A percentile compares a stretch with the other conserved stretches of the same genome.
phyloP scores from a whole-genome alignment of 1,140 invertebrate species.

The Mamestra configurata region DNA sequence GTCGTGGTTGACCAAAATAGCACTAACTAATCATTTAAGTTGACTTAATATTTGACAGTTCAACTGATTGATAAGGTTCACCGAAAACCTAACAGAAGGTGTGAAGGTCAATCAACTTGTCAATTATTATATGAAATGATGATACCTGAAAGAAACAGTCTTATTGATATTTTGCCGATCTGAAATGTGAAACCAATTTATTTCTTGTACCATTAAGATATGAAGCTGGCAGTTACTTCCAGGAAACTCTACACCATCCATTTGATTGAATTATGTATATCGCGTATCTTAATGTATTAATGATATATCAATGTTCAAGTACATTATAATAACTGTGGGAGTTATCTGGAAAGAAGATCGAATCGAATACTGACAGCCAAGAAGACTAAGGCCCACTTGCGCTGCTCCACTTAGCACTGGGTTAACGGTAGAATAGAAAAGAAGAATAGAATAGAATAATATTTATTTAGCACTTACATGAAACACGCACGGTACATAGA shows the following conservation, averaged over 20 bases:
- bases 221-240: conserved; percentile 2
- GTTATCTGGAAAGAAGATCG: too few relatives aligned
- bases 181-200: conserved; percentile 21
- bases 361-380: too few relatives aligned
- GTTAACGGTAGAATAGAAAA: too few relatives aligned
- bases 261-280: conserved; percentile 19
- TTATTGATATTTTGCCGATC: background rate
- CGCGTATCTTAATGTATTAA: too few relatives aligned
- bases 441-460: too few relatives aligned
- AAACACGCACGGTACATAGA: too few relatives aligned
- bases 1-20: background rate
- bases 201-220: conserved; percentile 13
- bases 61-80: background rate
- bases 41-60: conserved; percentile 1
- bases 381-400: too few relatives aligned
- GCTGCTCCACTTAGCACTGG: too few relatives aligned
- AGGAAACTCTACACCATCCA: background rate
- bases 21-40: background rate
- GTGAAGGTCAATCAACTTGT: background rate
- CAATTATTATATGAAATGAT: background rate
- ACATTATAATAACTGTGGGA: too few relatives aligned
- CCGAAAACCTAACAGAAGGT: background rate
- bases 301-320: too few relatives aligned
- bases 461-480: too few relatives aligned
- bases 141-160: background rate